Conservation (phyloP, 2,113 vertebrate species). For the Microcebus griseorufus region DNA sequence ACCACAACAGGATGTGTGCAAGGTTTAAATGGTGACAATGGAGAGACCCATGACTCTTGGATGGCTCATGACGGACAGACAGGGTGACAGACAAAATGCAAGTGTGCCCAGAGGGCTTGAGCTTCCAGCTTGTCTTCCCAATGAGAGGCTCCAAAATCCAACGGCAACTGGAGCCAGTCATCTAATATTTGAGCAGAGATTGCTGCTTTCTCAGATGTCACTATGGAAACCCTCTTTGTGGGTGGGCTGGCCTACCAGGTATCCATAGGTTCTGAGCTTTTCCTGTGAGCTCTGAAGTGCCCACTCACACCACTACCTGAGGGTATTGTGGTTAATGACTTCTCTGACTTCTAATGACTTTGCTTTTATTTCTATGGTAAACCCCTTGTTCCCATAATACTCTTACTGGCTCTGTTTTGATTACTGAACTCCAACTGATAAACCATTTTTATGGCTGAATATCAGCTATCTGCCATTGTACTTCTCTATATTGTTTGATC, state of each 20-base stretch:
- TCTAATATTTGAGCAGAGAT: neutral
- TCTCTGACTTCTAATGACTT: neutral
- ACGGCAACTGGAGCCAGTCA: neutral
- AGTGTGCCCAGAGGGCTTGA: neutral
- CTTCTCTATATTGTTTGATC: neutral
- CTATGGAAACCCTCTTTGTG: fast-evolving
- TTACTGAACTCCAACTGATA: neutral
- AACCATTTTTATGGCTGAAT: neutral
- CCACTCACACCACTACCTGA: neutral
- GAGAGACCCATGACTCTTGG: neutral
- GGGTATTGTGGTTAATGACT: neutral
- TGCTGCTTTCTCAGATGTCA: neutral
- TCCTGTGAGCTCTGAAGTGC: neutral
- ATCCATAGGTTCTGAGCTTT: neutral
- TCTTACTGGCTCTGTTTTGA: neutral
- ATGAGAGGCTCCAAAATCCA: neutral
- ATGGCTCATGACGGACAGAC: neutral
- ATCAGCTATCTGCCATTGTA: neutral
- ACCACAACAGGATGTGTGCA: neutral
- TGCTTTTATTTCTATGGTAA: neutral
- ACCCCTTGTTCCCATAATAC: neutral
- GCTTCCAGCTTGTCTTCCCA: neutral
- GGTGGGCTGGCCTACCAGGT: too few relatives aligned
- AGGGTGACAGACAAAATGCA: neutral
- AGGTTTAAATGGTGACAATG: neutral